A percentile compares a stretch with the other conserved stretches of the same genome.
phyloP scores from a whole-genome alignment of 2,888 invertebrate species.

The Phaedon cochleariae region DNA sequence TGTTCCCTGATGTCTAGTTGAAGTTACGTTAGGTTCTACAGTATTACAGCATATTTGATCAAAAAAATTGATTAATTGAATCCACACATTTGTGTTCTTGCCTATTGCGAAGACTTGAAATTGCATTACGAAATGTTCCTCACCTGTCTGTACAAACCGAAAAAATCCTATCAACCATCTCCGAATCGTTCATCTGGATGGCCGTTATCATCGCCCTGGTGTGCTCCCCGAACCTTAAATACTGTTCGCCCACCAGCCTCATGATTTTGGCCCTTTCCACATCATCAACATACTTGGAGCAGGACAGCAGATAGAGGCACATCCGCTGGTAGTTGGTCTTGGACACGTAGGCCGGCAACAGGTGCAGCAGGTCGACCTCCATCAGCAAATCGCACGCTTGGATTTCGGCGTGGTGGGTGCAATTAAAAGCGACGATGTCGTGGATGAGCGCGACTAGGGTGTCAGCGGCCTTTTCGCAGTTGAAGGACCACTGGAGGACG shows the following conservation, averaged over 20 bases:
- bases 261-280: constrained; percentile 81
- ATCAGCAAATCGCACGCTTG: constrained; percentile 98
- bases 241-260: constrained; percentile 84
- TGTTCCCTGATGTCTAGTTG: too few relatives aligned
- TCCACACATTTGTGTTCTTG: too few relatives aligned
- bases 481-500: constrained; percentile 79
- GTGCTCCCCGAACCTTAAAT: constrained; percentile 86
- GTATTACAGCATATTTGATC: too few relatives aligned
- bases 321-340: constrained; percentile 90
- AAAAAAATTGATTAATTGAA: too few relatives aligned
- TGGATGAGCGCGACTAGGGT: constrained; percentile 80
- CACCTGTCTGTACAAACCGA: constrained; percentile 82
- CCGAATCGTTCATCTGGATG: constrained; percentile 85
- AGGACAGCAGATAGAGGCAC: constrained; percentile 86
- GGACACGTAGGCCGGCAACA: constrained; percentile 88
- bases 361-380: constrained; percentile 87
- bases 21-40: too few relatives aligned
- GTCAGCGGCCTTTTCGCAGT: constrained; percentile 62
- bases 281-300: constrained; percentile 95
- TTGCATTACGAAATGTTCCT: too few relatives aligned
- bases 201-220: constrained; percentile 89
- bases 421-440: constrained; percentile 92
- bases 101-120: too few relatives aligned
- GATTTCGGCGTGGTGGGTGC: constrained; percentile 97
- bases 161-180: constrained; percentile 85